Conservation (phyloP, 2,797 vertebrate genomes). For the Alectoris magna region DNA sequence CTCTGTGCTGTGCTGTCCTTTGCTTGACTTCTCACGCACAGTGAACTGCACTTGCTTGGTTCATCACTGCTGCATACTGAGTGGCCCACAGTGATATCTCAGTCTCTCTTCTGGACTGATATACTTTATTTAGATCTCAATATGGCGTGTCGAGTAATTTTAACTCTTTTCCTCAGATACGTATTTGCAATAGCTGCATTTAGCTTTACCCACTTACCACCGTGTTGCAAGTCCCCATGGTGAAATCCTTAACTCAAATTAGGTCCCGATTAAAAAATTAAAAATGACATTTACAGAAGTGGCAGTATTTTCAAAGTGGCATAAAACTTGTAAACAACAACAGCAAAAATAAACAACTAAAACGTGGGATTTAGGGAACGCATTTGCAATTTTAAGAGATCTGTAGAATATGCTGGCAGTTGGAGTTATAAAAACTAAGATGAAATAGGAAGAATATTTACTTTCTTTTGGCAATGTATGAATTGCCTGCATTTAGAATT, state of each 20-base stretch:
- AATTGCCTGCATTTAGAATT: conserved; percentile 41
- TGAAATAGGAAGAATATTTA: conserved; percentile 19
- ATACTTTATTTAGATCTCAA: neutral
- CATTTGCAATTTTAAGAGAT: neutral
- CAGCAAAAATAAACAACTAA: neutral
- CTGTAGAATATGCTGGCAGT: neutral
- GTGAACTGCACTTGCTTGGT: neutral
- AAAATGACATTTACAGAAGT: neutral
- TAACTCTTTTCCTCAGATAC: neutral
- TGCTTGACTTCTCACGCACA: neutral
- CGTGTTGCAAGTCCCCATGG: neutral
- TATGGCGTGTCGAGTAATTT: neutral
- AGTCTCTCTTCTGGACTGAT: neutral
- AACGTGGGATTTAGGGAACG: neutral
- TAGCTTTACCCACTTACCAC: neutral
- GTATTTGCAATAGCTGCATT: neutral
- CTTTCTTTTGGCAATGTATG: neutral
- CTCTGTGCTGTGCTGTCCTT: neutral
- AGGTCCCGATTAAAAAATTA: neutral
- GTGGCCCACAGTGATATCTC: neutral
- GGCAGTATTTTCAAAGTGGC: neutral
- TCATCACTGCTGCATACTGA: neutral
- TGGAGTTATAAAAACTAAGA: conserved; percentile 8
- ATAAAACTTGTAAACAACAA: neutral
- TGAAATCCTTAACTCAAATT: neutral